Conservation (phyloP, 2,113 vertebrate species). For the Caranx ignobilis region DNA sequence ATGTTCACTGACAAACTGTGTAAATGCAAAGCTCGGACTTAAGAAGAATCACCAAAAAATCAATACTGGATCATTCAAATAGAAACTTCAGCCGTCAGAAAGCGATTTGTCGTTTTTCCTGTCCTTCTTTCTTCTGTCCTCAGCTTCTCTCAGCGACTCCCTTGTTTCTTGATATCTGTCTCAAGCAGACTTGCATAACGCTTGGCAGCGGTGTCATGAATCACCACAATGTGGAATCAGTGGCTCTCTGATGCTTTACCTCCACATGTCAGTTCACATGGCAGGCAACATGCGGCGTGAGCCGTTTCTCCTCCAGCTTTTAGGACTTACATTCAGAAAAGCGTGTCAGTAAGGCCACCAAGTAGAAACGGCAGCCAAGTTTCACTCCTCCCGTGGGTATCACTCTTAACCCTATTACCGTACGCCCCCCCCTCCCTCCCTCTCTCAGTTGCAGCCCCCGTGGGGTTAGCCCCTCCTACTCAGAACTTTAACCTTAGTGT, state of each 20-base stretch:
- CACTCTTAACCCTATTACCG: conserved; percentile 16
- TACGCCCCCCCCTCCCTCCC: neutral
- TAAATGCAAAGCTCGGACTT: neutral
- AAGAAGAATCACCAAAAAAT: neutral
- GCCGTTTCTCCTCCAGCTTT: conserved; percentile 3
- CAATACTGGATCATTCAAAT: neutral
- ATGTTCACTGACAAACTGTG: neutral
- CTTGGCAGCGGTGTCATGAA: conserved; percentile 38
- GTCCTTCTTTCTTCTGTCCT: neutral
- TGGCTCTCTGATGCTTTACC: conserved; percentile 17
- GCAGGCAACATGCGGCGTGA: conserved; percentile 1
- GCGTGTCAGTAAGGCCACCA: conserved; percentile 15
- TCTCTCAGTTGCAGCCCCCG: neutral
- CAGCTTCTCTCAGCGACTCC: conserved; percentile 19
- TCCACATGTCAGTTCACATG: conserved; percentile 28
- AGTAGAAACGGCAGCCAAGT: conserved; percentile 2
- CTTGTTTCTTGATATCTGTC: conserved; percentile 36
- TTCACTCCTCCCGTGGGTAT: neutral
- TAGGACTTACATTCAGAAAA: neutral
- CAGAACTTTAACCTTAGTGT: conserved; percentile 42
- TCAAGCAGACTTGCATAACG: conserved; percentile 60
- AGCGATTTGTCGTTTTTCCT: neutral
- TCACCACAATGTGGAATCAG: conserved; percentile 43
- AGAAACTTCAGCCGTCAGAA: neutral
- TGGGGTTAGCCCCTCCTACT: conserved; percentile 38